Conservation (phyloP, 2,113 vertebrate species). For the Proteles cristata region DNA sequence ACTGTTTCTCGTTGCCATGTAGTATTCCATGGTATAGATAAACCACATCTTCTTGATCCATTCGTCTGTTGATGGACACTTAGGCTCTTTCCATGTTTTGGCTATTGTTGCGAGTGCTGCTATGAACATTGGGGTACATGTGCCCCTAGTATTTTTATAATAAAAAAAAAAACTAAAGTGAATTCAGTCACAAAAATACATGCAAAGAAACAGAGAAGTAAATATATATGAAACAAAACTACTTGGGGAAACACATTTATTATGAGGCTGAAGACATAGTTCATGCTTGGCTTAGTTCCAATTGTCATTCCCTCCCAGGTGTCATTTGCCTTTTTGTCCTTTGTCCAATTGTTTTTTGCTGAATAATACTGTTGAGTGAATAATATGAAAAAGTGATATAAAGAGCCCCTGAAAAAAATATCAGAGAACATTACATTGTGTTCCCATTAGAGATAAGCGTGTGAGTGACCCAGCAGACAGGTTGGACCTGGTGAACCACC, state of each 20-base stretch:
- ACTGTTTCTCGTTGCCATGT: no score
- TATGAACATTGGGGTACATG: no score
- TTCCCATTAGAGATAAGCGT: neutral
- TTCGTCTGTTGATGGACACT: no score
- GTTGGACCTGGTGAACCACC: neutral
- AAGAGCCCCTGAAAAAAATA: neutral
- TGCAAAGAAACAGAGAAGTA: neutral
- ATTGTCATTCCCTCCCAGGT: neutral
- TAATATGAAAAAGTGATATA: neutral
- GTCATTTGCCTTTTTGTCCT: constrained; percentile 2
- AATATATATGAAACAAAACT: neutral
- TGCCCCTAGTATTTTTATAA: neutral
- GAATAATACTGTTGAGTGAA: neutral
- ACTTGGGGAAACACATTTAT: neutral
- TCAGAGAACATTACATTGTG: neutral
- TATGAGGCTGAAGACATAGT: neutral
- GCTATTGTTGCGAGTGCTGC: no score
- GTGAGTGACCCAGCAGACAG: neutral
- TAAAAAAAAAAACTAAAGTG: neutral
- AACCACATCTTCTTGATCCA: no score
- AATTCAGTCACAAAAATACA: neutral
- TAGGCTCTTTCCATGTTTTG: no score
- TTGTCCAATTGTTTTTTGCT: constrained; percentile 3
- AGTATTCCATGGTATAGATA: no score
- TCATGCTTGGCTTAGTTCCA: neutral